Base-by-base conservation (phyloP, 2,888 invertebrate species). In the Penaeus monodon region DNA sequence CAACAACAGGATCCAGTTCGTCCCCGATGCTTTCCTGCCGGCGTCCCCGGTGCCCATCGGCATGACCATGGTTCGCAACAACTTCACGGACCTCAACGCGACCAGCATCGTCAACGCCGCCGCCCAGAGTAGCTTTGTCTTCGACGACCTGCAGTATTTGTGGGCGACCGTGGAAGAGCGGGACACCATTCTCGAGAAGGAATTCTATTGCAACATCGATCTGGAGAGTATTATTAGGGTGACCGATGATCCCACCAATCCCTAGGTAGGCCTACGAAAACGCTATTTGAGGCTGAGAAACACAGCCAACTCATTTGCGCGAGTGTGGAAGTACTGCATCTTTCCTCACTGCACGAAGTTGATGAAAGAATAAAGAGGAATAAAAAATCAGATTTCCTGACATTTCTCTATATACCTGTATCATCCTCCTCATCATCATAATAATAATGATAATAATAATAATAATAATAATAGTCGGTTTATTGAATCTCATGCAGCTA, bases 21-120 rank as follows among this genome's bases (percentile, higher is more conserved):
- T 81, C 10, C 68, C 81, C 38, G 68, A 81, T 22, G 68, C n/a
- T n/a, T 81, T 81, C 68, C 81, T 81, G 44, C 81, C 81, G 20
- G 44, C 33, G 27, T 33, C 57, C n/a, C 29, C 24, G 27, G 44
- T 14, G 17, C 44, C 68, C 22, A 68, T 63, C 24, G 68, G 81
- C n/a, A 81, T 81, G 81, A 38, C 81, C 6, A 68, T 81, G 49
- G 44, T 81, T 20, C 81, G 68, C 7, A 81, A 81, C 44, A 44
- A 27, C 20, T 38, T 81, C n/a, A 81, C 57, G n/a, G 81, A 81
- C 22, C 68, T 81, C 24, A 81, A 81, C 81, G 81, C 81, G 24
- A 33, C 81, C 29, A 81, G 81, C 49, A 81, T 81, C n/a, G 66
- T 68, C 12, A 22, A 68, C 24, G 81, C 81, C 22, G 38, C 29